Evolutionary conservation across 23 tunicate genomes (phyloP), one percentile per base, ranked within the genome.

Genomic region (Trididemnum clinides): DNA sequence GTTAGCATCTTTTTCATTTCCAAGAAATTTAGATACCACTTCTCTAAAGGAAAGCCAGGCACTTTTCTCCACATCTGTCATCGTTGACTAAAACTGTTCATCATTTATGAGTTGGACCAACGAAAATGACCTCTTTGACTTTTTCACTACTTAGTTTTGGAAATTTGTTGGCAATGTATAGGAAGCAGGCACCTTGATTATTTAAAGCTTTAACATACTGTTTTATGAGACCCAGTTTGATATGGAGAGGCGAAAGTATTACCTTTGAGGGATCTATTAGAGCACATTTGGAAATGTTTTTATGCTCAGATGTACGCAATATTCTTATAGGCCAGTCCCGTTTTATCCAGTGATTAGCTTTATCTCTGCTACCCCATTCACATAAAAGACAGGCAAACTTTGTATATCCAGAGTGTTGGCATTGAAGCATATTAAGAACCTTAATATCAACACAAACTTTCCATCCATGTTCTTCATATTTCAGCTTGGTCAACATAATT

Each of bases 81-180:
- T 66, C n/a, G 37, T 28, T 66, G 37, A 29, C 75, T 31, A 37
- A 32, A 66, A 28, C n/a, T 66, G 36, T 32, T 66, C 75, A 66
- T 66, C 75, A 30, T 66, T 66, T 31, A 66, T 66, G 37, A 66
- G 75, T 66, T 66, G 75, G 75, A 31, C 75, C 75, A 31, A n/a
- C 36, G n/a, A 29, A 66, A 29, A 66, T 66, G n/a, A 36, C 75
- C 75, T 66, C 36, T 66, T 66, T 66, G 37, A 66, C 75, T 66
- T 66, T 66, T 59, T 59, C 66, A 59, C 23, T 59, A 28, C 75
- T 66, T 66, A 31, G 75, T 66, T 66, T 66, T 31, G 37, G 37
- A 66, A 66, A 66, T 32, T 66, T 31, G 7, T 66, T 31, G 75
- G 37, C 37, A 66, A 31, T 66, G 31, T 32, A 66, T 66, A 5